These are phyloP conservation scores for Acanthopagrus latus DNA, from an alignment of 2,797 vertebrate genomes.

Conservation along the genomic window DNA sequence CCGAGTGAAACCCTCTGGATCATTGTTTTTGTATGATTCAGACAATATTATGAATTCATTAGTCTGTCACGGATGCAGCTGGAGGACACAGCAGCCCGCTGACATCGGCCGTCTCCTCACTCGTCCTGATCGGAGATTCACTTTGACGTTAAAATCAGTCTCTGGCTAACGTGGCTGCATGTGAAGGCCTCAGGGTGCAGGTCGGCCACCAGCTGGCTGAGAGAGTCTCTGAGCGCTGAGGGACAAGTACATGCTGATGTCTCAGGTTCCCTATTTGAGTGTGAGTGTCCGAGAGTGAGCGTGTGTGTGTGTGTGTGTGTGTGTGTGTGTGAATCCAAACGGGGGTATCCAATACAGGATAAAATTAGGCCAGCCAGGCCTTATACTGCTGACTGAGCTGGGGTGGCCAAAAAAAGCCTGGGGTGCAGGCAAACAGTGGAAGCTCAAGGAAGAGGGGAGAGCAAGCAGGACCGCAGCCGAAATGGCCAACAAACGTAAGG, in stretches of 20 bases:
- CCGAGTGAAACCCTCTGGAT: background rate
- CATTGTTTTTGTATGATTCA: background rate
- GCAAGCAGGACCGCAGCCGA: conserved; percentile 69
- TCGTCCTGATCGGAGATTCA: conserved; percentile 10
- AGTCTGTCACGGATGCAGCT: conserved; percentile 18
- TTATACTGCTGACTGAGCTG: conserved; percentile 85
- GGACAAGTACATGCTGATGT: conserved; percentile 74
- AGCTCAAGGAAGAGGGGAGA: conserved; percentile 68
- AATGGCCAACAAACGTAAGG: conserved; percentile 90
- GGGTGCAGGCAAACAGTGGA: conserved; percentile 63
- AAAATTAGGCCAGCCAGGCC: conserved; percentile 87
- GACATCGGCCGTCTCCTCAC: background rate
- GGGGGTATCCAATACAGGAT: conserved; percentile 86
- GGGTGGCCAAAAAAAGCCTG: conserved; percentile 86
- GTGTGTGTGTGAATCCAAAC: conserved; percentile 70
- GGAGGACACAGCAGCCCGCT: background rate
- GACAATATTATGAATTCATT: conserved; percentile 8
- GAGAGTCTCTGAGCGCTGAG: conserved; percentile 57
- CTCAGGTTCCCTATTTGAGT: conserved; percentile 74
- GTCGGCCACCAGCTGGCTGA: conserved; percentile 39
- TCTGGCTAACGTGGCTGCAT: conserved; percentile 2
- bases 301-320: conserved; percentile 57
- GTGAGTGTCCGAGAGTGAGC: conserved; percentile 14
- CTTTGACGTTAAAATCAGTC: conserved; percentile 26
- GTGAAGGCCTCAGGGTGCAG: conserved; percentile 36